These are phyloP conservation scores for Tetranychus cinnabarinus DNA, from an alignment of 1,140 invertebrate genomes.

Conservation along the genomic window DNA sequence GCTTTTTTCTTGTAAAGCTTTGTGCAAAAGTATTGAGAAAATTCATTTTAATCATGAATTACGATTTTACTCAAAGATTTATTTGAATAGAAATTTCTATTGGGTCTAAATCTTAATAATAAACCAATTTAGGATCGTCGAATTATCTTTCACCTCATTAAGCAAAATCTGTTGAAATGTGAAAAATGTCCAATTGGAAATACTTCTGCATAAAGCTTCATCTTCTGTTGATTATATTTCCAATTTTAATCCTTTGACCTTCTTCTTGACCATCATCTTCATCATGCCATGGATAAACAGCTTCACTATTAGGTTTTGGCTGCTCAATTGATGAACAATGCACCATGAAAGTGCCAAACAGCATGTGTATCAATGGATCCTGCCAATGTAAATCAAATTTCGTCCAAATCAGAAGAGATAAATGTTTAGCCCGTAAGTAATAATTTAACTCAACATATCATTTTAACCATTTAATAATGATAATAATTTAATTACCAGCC, in stretches of 20 bases:
- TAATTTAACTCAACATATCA: constrained; percentile 16
- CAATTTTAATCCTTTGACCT: not conserved
- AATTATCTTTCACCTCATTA: too few species aligned
- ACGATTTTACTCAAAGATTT: too few species aligned
- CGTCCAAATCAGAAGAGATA: constrained; percentile 58
- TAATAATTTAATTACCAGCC: not conserved
- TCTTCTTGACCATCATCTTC: not conserved
- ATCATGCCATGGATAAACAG: constrained; percentile 23
- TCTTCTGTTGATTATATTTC: not conserved
- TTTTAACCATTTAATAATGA: not conserved
- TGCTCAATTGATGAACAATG: constrained; percentile 47
- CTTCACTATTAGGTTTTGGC: constrained; percentile 44
- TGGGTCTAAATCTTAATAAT: too few species aligned
- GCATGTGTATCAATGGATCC: constrained; percentile 39
- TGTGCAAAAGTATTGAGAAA: too few species aligned
- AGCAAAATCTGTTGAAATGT: too few species aligned
- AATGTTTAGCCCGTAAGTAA: constrained; percentile 61
- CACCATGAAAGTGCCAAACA: constrained; percentile 49
- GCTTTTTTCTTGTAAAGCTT: too few species aligned
- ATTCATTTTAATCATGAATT: too few species aligned
- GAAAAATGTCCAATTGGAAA: too few species aligned
- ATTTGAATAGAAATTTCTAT: too few species aligned
- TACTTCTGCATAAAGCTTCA: too few species aligned
- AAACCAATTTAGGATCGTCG: too few species aligned
- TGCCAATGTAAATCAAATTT: constrained; percentile 54